These are phyloP conservation scores for Astropecten irregularis DNA, from an alignment of 53 echinoderm and acorn worm species.

Conservation along the genomic window DNA sequence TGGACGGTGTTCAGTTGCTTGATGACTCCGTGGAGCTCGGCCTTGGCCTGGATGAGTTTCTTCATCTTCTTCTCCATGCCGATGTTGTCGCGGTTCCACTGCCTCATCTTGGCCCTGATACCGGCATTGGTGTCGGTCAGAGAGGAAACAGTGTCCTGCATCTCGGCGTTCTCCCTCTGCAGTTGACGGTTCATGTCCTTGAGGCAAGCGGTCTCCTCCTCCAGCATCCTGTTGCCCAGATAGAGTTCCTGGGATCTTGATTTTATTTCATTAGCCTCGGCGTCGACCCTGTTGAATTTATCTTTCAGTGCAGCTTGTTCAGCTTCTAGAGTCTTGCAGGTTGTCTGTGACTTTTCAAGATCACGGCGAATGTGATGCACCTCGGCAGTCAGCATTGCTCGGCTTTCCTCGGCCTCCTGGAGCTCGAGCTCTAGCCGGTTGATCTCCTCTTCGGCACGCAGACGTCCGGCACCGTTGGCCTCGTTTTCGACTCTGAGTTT, in stretches of 20 bases:
- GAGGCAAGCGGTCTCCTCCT: constrained; percentile 43
- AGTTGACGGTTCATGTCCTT: constrained; percentile 51
- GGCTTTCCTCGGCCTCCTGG: constrained; percentile 16
- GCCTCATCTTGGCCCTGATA: constrained; percentile 62
- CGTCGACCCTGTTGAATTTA: constrained; percentile 53
- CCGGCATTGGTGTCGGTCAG: constrained; percentile 65
- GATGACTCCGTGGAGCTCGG: constrained; percentile 76
- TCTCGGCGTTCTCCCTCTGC: constrained; percentile 66
- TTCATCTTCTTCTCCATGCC: constrained; percentile 69
- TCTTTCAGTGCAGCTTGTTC: constrained; percentile 53
- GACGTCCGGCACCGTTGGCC: constrained; percentile 52
- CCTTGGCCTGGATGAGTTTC: constrained; percentile 65
- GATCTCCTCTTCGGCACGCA: constrained; percentile 57
- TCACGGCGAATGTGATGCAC: constrained; percentile 38
- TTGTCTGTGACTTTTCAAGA: constrained; percentile 53
- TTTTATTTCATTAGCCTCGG: constrained; percentile 41
- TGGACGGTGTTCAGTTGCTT: constrained; percentile 74
- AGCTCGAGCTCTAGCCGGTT: constrained; percentile 58
- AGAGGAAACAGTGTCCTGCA: constrained; percentile 57
- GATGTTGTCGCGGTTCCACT: constrained; percentile 72
- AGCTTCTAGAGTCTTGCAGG: constrained; percentile 54
- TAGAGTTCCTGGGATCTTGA: constrained; percentile 52
- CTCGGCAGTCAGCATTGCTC: constrained; percentile 47
- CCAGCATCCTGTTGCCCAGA: constrained; percentile 31
- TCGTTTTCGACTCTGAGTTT: constrained; percentile 72